These are phyloP conservation scores for Thymallus thymallus DNA, from an alignment of 2,113 vertebrate species.

Conservation along the genomic window DNA sequence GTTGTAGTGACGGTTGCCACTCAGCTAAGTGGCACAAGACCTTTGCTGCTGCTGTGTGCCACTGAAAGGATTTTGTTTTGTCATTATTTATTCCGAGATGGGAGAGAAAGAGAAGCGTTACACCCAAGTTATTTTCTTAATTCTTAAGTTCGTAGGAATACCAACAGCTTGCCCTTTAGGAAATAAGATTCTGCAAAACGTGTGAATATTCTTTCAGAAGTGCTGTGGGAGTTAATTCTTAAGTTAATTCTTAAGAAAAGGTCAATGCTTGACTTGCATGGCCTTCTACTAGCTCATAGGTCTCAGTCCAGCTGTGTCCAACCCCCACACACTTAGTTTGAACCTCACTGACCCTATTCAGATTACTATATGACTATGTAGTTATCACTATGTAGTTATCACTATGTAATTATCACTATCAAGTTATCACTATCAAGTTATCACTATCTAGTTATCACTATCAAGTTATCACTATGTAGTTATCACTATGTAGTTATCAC, in stretches of 20 bases:
- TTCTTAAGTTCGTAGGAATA: not conserved
- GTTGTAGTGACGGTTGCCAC: slow-evolving; percentile 60
- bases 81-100: slow-evolving; percentile 28
- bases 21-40: slow-evolving; percentile 11
- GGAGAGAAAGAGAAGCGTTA: not conserved
- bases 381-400: no score
- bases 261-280: not conserved
- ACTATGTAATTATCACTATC: no score
- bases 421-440: no score
- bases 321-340: not conserved
- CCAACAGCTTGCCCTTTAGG: not conserved
- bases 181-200: not conserved
- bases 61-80: slow-evolving; percentile 24
- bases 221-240: not conserved
- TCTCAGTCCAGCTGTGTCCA: not conserved
- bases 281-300: not conserved
- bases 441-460: no score
- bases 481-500: no score
- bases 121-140: not conserved
- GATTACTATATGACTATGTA: no score
- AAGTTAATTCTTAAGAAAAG: not conserved
- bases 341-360: no score
- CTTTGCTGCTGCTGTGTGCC: not conserved
- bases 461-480: no score
- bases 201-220: not conserved